Base-by-base conservation (phyloP, 1,140 invertebrate genomes). In the Procambarus clarkii region DNA sequence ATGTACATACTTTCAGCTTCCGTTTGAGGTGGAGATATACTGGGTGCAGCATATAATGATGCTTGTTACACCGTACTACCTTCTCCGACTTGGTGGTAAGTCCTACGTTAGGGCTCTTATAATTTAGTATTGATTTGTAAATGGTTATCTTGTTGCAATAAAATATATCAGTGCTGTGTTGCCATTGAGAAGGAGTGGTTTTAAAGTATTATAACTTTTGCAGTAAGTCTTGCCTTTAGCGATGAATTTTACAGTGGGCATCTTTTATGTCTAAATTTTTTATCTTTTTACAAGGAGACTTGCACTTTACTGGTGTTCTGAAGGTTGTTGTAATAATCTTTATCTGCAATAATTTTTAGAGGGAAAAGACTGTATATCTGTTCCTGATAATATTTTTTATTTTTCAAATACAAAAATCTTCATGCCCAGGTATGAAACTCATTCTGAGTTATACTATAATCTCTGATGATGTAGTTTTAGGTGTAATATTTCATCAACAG, bases 1-100 rank as follows among this genome's bases (percentile, higher is more conserved):
- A 54, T 81, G 79, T 81, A 58, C 83, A n/a, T 58, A 58, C 58
- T 74, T 96, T 94, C 94, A 98, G 97, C 96, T 98, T 94, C 96
- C 97, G 91, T 97, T 98, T 94, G 98, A 99, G 95, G 97, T 97
- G 93, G 96, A 97, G 86, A 96, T 98, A 48, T 99, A 99, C 94
- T 99, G 97, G 96, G 96, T 98, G 94, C 98, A 99, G 94, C 98
- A 99, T 95, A 96, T 97, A 78, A 96, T 98, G 95, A 98, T 99
- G 96, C 96, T 98, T 94, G 96, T 98, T 60, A 97, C 98, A 94
- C 98, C 98, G 86, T 97, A 98, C 95, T 99, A 98, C 95, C 96
- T 99, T 78, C 95, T 98, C 89, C 95, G 96, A 94, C 95, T 97
- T 94, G 97, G 97, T 95, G 98, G 98, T 98, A 96, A 95, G 94